Evolutionary conservation across 1,140 invertebrate species (phyloP), one percentile per base, ranked within the genome.

Genomic region (Mya arenaria): DNA sequence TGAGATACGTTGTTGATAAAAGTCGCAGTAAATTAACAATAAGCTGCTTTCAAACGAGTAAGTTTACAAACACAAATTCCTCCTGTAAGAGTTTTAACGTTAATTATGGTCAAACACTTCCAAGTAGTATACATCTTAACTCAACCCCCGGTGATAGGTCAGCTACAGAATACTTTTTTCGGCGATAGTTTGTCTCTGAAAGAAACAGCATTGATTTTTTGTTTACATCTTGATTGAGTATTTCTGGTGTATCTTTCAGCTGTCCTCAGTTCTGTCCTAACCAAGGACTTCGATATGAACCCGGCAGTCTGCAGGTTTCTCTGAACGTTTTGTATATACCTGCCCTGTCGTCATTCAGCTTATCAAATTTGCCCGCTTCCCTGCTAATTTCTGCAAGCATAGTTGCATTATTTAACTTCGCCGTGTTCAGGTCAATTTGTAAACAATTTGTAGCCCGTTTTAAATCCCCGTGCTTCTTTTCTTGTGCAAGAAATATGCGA

Each of bases 131-230:
- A n/a, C n/a, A n/a, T n/a, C n/a, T n/a, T n/a, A n/a, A n/a, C n/a
- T n/a, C n/a, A n/a, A n/a, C n/a, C n/a, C n/a, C n/a, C n/a, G n/a
- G n/a, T n/a, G n/a, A n/a, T n/a, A n/a, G n/a, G n/a, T n/a, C n/a
- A n/a, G n/a, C n/a, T n/a, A n/a, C n/a, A n/a, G n/a, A n/a, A n/a
- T n/a, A 75, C 34, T 41, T 75, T 75, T 13, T 75, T 37, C 17
- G 73, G 60, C 25, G 73, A 63, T 32, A 75, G 44, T 25, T 52
- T 75, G 15, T 60, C 32, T 41, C 73, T 37, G 25, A 75, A 37
- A 62, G 73, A 25, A 23, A 75, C 60, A 32, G 73, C 73, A 52
- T 75, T 75, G 8, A 75, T 75, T 4, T 36, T 5, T 48, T 39
- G 62, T 32, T 32, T 63, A 34, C 6, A 4, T 25, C 34, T 30